Conservation (phyloP, 2,888 invertebrate genomes). For the Eupithecia exiguata region DNA sequence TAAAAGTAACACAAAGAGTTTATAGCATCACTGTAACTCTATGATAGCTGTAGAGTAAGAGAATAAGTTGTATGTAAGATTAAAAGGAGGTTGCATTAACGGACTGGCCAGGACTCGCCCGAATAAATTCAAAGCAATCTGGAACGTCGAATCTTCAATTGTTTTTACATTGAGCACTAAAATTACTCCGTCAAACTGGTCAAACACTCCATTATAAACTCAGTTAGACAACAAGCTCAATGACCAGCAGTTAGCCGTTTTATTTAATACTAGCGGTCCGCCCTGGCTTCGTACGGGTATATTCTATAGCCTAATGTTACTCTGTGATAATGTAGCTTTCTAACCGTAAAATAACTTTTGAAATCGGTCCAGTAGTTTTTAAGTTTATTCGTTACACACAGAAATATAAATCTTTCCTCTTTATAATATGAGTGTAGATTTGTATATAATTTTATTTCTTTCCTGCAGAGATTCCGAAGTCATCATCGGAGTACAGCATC, state of each 20-base stretch:
- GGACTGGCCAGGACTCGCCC: background rate
- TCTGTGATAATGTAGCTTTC: too few species aligned
- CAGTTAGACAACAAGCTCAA: background rate
- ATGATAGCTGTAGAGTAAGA: too few species aligned
- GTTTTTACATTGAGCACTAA: background rate
- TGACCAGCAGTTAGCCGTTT: background rate
- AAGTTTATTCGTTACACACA: too few species aligned
- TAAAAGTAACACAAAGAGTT: background rate
- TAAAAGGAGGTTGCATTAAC: background rate
- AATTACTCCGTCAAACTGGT: background rate
- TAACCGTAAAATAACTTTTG: too few species aligned
- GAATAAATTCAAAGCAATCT: background rate
- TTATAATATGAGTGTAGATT: too few species aligned
- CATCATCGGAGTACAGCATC: conserved; percentile 63
- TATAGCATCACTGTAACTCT: background rate
- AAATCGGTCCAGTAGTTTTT: too few species aligned
- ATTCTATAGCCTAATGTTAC: too few species aligned
- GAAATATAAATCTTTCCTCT: too few species aligned
- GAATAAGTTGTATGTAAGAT: background rate
- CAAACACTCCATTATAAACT: background rate
- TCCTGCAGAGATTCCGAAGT: conserved; percentile 60
- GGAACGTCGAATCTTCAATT: background rate
- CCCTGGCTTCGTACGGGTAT: too few species aligned
- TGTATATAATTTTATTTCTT: conserved; percentile 25
- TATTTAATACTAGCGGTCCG: background rate